Conservation (phyloP, 2,797 vertebrate species). For the Ctenochaetus hawaiiensis region DNA sequence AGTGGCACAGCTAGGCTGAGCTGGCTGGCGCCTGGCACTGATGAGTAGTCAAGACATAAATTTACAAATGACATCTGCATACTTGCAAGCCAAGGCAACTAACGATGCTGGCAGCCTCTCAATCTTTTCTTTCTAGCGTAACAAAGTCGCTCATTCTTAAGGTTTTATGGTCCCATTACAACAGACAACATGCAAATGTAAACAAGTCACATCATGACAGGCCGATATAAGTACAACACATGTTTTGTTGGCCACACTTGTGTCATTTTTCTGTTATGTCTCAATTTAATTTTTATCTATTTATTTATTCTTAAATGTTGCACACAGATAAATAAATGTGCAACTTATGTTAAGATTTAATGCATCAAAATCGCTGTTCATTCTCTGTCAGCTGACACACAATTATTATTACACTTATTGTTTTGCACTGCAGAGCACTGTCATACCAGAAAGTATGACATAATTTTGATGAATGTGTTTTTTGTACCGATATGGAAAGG, state of each 20-base stretch:
- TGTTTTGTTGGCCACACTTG: conserved; percentile 5
- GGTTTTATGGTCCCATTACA: conserved; percentile 27
- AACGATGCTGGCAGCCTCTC: conserved; percentile 8
- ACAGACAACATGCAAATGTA: conserved; percentile 24
- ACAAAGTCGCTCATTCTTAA: conserved; percentile 47
- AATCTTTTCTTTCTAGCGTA: background rate
- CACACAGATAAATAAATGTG: background rate
- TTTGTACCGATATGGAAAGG: background rate
- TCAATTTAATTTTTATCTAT: no score
- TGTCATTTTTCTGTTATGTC: background rate
- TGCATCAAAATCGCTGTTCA: background rate
- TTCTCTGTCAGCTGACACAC: no score
- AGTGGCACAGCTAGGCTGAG: conserved; percentile 17
- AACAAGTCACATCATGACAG: conserved; percentile 23
- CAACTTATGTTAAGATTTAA: background rate
- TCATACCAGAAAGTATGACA: no score
- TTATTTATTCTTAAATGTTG: conserved; percentile 1
- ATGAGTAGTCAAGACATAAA: conserved; percentile 35
- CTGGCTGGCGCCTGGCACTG: conserved; percentile 47
- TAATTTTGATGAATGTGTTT: no score
- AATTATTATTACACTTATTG: no score
- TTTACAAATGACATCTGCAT: conserved; percentile 42
- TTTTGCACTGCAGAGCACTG: no score
- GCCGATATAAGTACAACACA: conserved; percentile 15
- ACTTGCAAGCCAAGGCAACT: background rate